phyloP scores from a whole-genome alignment of 2,888 invertebrate genomes.

The Dasypolia templi region DNA sequence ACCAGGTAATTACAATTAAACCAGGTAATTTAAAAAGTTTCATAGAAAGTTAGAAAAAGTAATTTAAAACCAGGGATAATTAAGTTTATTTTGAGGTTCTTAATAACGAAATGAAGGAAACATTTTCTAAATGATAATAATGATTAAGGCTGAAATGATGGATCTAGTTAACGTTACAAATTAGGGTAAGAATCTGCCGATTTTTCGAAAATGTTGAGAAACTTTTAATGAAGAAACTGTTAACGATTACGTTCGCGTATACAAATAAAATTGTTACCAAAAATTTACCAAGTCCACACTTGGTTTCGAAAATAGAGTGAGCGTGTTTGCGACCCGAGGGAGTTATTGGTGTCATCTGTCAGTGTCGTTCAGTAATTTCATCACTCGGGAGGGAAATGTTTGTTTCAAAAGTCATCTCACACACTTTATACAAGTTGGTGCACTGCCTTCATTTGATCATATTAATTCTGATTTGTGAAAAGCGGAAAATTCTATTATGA shows the following conservation, averaged over 20 bases:
- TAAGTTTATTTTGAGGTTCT: constrained; percentile 74
- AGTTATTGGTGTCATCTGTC: constrained; percentile 88
- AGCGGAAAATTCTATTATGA: constrained; percentile 34
- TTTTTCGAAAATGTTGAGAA: constrained; percentile 21
- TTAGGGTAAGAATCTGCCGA: constrained; percentile 26
- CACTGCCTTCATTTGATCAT: constrained; percentile 58
- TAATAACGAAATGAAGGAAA: constrained; percentile 69
- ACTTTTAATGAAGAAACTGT: constrained; percentile 37
- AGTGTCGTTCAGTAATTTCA: constrained; percentile 86
- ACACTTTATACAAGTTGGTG: constrained; percentile 77
- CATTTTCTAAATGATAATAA: constrained; percentile 58
- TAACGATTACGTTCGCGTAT: constrained; percentile 56
- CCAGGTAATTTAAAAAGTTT: constrained; percentile 77
- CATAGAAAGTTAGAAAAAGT: constrained; percentile 71
- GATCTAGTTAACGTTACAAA: constrained; percentile 50
- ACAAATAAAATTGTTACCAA: constrained; percentile 72
- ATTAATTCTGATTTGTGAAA: constrained; percentile 63
- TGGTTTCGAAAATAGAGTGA: constrained; percentile 76
- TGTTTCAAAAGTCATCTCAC: constrained; percentile 84
- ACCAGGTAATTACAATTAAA: constrained; percentile 77
- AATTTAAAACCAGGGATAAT: constrained; percentile 75
- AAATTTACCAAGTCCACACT: constrained; percentile 72
- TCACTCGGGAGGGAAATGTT: constrained; percentile 81
- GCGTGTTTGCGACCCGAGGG: constrained; percentile 78
- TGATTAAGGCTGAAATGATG: constrained; percentile 43